These are phyloP conservation scores for Scylla paramamosain DNA, from an alignment of 1,140 invertebrate species.

Conservation along the genomic window DNA sequence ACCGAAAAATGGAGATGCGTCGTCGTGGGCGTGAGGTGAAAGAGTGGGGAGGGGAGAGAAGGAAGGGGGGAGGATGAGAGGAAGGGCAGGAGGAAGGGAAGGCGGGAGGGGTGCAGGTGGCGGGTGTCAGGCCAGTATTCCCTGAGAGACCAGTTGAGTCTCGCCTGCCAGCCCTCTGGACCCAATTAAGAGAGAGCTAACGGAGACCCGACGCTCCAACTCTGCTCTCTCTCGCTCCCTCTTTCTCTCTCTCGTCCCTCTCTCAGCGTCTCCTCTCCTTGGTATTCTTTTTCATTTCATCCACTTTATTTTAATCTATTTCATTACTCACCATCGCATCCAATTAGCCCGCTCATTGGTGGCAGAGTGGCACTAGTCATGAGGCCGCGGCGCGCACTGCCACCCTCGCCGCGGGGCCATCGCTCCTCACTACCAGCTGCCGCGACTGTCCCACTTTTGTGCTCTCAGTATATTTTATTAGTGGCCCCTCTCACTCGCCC, in stretches of 20 bases:
- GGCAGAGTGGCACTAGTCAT: not conserved
- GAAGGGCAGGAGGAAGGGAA: not conserved
- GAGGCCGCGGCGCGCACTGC: not conserved
- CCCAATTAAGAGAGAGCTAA: conserved; percentile 48
- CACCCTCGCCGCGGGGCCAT: not conserved
- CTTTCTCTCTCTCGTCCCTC: conserved; percentile 40
- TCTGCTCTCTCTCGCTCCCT: not conserved
- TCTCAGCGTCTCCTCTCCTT: not conserved
- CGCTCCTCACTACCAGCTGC: not conserved
- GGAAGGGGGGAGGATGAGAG: not conserved
- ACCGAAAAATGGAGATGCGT: not conserved
- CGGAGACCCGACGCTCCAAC: not conserved
- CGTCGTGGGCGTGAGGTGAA: not conserved
- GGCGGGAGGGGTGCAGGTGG: not conserved
- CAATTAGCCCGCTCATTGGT: conserved; percentile 47
- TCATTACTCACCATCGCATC: conserved; percentile 45
- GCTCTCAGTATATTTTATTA: conserved; percentile 49
- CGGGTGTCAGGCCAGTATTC: conserved; percentile 37
- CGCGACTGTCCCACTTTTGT: not conserved
- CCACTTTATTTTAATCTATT: conserved; percentile 46
- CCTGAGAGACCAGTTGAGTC: conserved; percentile 27
- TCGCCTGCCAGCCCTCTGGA: conserved; percentile 52
- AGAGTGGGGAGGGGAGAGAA: not conserved
- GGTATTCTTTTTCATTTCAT: conserved; percentile 29
- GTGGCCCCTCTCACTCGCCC: not conserved